phyloP scores from a whole-genome alignment of 1,140 invertebrate species.

The Drosophila tropicalis region DNA sequence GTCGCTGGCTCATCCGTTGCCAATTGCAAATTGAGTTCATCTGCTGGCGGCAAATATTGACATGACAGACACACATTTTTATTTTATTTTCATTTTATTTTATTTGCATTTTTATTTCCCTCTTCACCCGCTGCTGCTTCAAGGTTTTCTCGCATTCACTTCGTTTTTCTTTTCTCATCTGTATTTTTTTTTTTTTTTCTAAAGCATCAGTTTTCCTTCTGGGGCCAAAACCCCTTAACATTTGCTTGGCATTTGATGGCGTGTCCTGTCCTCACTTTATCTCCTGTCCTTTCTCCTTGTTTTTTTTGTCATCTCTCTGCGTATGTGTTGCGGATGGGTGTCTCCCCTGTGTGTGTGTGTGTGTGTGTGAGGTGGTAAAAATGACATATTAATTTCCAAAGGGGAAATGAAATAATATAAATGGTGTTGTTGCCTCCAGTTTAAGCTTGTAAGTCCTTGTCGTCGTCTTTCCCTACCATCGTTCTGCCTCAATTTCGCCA shows the following conservation, averaged over 20 bases:
- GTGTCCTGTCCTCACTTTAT: slow-evolving; percentile 30
- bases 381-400: slow-evolving; percentile 82
- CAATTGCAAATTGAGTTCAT: slow-evolving; percentile 82
- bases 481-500: slow-evolving; percentile 10
- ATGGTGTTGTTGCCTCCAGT: slow-evolving; percentile 71
- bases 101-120: slow-evolving; percentile 81
- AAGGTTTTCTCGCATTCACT: slow-evolving; percentile 17
- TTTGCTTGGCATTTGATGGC: slow-evolving; percentile 44
- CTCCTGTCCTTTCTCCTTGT: slow-evolving; percentile 10
- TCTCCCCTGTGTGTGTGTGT: background rate
- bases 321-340: slow-evolving; percentile 7
- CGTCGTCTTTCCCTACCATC: slow-evolving; percentile 2
- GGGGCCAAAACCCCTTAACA: slow-evolving; percentile 49
- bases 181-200: slow-evolving; percentile 48
- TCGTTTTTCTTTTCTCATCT: slow-evolving; percentile 27
- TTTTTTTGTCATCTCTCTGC: slow-evolving; percentile 15
- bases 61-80: slow-evolving; percentile 71
- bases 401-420: slow-evolving; percentile 80
- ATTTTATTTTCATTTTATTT: slow-evolving; percentile 75
- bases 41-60: slow-evolving; percentile 81
- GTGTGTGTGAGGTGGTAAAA: slow-evolving; percentile 54
- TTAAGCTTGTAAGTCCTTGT: slow-evolving; percentile 55
- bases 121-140: slow-evolving; percentile 40
- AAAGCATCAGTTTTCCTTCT: slow-evolving; percentile 48
- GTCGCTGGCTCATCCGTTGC: slow-evolving; percentile 69